phyloP scores from a whole-genome alignment of 2,113 vertebrate species.

The Salvator merianae region DNA sequence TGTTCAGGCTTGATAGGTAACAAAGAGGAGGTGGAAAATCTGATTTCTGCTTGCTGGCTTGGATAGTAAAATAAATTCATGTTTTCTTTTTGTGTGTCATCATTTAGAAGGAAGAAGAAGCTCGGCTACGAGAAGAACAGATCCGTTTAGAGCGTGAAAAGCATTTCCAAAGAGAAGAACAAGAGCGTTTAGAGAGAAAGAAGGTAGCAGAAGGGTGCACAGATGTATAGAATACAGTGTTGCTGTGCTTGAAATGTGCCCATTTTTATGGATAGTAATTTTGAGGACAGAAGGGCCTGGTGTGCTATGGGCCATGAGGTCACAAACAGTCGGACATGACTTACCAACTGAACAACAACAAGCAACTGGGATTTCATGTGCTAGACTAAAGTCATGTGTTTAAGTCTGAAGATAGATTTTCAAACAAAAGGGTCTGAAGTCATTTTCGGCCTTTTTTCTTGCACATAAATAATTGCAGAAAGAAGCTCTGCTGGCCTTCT shows the following conservation, averaged over 20 bases:
- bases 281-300: too few relatives aligned
- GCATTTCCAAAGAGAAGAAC: conserved; percentile 94
- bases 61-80: not conserved
- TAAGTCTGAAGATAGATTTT: not conserved
- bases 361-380: not conserved
- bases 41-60: too few relatives aligned
- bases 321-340: too few relatives aligned
- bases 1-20: not conserved
- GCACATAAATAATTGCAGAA: not conserved
- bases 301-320: too few relatives aligned
- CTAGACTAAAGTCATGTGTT: not conserved
- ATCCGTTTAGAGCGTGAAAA: conserved; percentile 88
- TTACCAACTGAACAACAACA: too few relatives aligned
- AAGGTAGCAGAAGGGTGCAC: conserved; percentile 78
- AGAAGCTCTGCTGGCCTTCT: not conserved
- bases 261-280: not conserved
- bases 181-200: conserved; percentile 93
- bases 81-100: not conserved
- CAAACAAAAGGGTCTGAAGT: not conserved
- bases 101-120: conserved; percentile 86
- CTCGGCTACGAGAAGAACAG: conserved; percentile 85
- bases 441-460: not conserved
- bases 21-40: not conserved
- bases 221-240: not conserved
- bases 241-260: not conserved